Conservation (phyloP, 2,888 invertebrate genomes). For the Cryptus armator region DNA sequence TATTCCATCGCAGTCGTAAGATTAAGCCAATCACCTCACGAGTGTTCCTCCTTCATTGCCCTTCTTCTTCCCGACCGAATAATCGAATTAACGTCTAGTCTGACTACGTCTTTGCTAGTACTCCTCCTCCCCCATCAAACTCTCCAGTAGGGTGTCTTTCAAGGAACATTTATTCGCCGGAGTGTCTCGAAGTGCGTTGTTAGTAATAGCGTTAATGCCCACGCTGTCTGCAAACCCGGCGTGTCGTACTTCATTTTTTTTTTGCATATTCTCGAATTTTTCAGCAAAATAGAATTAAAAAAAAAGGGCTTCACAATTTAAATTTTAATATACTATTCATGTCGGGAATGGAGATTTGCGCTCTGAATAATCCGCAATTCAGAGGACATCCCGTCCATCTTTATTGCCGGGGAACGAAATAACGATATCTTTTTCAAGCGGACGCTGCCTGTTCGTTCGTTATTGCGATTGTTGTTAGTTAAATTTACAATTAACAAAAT, state of each 20-base stretch:
- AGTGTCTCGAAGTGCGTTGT: constrained; percentile 4
- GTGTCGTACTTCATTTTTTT: constrained; percentile 1
- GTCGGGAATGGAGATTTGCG: too few species aligned
- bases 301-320: not conserved
- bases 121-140: not conserved
- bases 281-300: not conserved
- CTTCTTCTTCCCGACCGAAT: constrained; percentile 4
- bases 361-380: too few species aligned
- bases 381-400: too few species aligned
- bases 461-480: too few species aligned
- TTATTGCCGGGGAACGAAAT: too few species aligned
- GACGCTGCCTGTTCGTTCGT: too few species aligned
- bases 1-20: not conserved
- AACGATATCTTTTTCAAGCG: too few species aligned
- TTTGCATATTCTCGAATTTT: constrained; percentile 1
- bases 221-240: constrained; percentile 7
- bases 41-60: not conserved
- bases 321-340: too few species aligned
- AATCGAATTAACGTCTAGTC: constrained; percentile 57
- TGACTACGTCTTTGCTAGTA: constrained; percentile 39
- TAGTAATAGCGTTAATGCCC: constrained; percentile 20
- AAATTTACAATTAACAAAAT: too few species aligned
- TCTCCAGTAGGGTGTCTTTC: constrained; percentile 20
- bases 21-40: constrained; percentile 2
- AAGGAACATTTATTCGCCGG: constrained; percentile 42